These are phyloP conservation scores for Percopsis transmontana DNA, from an alignment of 2,113 vertebrate genomes.

Conservation along the genomic window DNA sequence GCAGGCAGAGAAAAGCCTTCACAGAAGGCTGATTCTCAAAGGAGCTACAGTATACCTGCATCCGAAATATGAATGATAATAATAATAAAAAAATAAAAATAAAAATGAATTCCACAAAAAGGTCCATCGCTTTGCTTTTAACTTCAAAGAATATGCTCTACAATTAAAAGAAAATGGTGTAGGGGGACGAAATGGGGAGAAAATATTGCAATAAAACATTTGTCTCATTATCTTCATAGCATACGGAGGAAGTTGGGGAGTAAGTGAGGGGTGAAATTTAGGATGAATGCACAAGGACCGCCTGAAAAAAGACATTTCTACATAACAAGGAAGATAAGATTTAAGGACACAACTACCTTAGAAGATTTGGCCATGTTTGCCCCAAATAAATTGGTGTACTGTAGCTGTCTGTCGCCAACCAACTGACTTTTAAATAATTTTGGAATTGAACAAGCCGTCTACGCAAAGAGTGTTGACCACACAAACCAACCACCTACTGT, in stretches of 20 bases:
- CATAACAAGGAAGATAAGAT: neutral
- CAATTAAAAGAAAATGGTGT: conserved; percentile 75
- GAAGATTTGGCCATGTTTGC: too few species aligned
- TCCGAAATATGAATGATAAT: conserved; percentile 54
- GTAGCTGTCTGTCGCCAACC: too few species aligned
- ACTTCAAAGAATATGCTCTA: conserved; percentile 78
- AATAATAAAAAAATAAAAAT: conserved; percentile 35
- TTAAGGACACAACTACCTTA: neutral
- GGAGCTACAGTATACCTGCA: conserved; percentile 66
- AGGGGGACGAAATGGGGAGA: conserved; percentile 50
- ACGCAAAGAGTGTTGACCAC: too few species aligned
- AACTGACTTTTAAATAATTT: too few species aligned
- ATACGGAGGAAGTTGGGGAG: conserved; percentile 42
- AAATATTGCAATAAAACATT: conserved; percentile 60
- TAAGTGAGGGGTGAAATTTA: conserved; percentile 43
- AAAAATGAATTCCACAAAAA: conserved; percentile 74
- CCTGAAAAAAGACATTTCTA: conserved; percentile 3
- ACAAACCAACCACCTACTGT: too few species aligned
- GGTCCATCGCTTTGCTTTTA: conserved; percentile 76
- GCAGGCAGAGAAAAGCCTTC: conserved; percentile 47
- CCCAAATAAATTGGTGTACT: too few species aligned
- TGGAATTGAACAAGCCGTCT: too few species aligned
- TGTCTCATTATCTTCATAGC: conserved; percentile 68
- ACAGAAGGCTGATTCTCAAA: conserved; percentile 70
- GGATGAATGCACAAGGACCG: neutral